Conservation (phyloP, 2,797 vertebrate species). For the Peromyscus aztecus region DNA sequence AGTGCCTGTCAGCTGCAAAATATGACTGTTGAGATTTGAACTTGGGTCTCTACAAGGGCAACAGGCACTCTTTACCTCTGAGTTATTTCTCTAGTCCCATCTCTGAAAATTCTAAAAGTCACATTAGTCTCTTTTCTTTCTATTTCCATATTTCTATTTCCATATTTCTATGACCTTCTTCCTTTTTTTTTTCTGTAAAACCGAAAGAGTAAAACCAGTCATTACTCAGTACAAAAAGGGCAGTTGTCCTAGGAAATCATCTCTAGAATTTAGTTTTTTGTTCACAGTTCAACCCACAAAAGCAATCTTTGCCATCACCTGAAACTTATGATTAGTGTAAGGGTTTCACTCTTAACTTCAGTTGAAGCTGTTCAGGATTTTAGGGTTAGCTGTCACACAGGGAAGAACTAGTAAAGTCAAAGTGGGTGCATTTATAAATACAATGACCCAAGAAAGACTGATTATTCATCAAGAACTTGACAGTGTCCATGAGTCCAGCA, state of each 20-base stretch:
- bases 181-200: not conserved
- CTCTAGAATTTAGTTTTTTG: not conserved
- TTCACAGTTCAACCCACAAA: not conserved
- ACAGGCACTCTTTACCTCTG: too few species aligned
- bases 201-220: not conserved
- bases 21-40: not conserved
- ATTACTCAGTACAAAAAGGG: not conserved
- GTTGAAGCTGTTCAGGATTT: not conserved
- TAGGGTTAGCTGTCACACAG: not conserved
- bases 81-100: too few species aligned
- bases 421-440: not conserved
- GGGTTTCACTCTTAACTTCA: not conserved
- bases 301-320: not conserved
- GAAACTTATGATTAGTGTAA: not conserved
- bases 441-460: not conserved
- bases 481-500: not conserved
- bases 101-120: not conserved
- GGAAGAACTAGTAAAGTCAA: not conserved
- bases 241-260: not conserved
- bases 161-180: not conserved
- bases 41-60: not conserved
- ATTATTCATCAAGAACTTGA: slow-evolving; percentile 39
- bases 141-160: not conserved
- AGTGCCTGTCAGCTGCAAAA: not conserved
- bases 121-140: too few species aligned